These are phyloP conservation scores for Irena cyanogastra DNA, from an alignment of 2,113 vertebrate genomes.

Conservation along the genomic window DNA sequence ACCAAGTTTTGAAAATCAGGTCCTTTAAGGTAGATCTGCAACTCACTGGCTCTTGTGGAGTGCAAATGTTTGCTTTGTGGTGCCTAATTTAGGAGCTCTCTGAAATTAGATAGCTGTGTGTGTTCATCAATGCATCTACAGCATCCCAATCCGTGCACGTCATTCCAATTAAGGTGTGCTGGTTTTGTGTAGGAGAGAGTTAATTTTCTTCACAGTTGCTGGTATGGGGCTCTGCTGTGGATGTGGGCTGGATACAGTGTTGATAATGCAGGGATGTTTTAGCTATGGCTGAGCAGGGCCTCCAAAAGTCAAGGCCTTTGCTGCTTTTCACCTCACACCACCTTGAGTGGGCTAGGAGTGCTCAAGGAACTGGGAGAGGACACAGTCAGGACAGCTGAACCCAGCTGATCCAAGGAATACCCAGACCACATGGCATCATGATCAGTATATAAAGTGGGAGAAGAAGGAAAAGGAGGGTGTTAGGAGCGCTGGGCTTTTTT, in stretches of 20 bases:
- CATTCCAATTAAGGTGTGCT: neutral
- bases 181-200: neutral
- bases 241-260: neutral
- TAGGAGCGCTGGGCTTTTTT: accelerated
- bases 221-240: neutral
- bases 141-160: neutral
- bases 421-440: neutral
- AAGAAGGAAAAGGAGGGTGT: neutral
- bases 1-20: neutral
- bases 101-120: neutral
- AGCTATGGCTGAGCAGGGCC: neutral
- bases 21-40: neutral
- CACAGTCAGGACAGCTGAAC: neutral
- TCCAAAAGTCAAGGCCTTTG: neutral
- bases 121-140: neutral
- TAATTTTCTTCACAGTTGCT: neutral
- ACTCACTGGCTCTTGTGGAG: neutral
- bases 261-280: neutral
- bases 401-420: neutral
- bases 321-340: neutral
- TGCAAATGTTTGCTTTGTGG: neutral
- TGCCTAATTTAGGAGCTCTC: neutral
- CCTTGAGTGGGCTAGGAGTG: neutral
- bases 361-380: neutral
- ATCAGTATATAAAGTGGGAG: neutral